Evolutionary conservation across 2,888 invertebrate genomes (phyloP).

Genomic region (Clusia tigrina): DNA sequence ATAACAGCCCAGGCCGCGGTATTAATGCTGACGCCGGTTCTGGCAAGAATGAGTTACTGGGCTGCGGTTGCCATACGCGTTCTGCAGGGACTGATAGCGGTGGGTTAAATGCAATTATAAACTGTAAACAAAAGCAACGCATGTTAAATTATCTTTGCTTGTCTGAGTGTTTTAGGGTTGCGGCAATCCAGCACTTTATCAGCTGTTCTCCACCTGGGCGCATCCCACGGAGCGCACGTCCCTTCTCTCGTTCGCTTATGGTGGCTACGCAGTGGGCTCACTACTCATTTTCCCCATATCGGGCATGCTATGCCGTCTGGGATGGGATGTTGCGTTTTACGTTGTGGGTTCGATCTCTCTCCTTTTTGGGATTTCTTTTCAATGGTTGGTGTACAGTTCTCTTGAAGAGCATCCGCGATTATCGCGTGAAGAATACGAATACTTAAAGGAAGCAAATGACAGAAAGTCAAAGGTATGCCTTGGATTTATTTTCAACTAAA

Average conservation of each 20-base stretch:
- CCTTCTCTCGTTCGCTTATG: constrained; percentile 62
- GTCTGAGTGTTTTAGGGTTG: constrained; percentile 50
- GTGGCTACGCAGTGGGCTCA: constrained; percentile 65
- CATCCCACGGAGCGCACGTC: constrained; percentile 62
- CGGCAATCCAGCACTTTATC: constrained; percentile 59
- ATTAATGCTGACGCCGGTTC: constrained; percentile 65
- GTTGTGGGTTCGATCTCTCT: constrained; percentile 60
- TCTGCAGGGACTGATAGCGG: constrained; percentile 66
- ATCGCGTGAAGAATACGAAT: constrained; percentile 60
- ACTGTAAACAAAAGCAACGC: background rate
- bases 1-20: constrained; percentile 57
- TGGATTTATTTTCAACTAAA: background rate
- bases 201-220: constrained; percentile 63
- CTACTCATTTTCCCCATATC: constrained; percentile 68
- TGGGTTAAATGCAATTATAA: constrained; percentile 45
- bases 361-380: constrained; percentile 44
- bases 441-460: constrained; percentile 42
- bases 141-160: no score
- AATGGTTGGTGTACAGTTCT: constrained; percentile 65
- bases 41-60: constrained; percentile 60
- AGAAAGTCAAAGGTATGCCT: constrained; percentile 35
- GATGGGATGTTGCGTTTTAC: constrained; percentile 72
- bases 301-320: constrained; percentile 68
- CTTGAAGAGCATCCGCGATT: constrained; percentile 68
- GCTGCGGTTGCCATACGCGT: constrained; percentile 62